phyloP scores from a whole-genome alignment of 2,888 invertebrate genomes.

The Chelonus formosanus region DNA sequence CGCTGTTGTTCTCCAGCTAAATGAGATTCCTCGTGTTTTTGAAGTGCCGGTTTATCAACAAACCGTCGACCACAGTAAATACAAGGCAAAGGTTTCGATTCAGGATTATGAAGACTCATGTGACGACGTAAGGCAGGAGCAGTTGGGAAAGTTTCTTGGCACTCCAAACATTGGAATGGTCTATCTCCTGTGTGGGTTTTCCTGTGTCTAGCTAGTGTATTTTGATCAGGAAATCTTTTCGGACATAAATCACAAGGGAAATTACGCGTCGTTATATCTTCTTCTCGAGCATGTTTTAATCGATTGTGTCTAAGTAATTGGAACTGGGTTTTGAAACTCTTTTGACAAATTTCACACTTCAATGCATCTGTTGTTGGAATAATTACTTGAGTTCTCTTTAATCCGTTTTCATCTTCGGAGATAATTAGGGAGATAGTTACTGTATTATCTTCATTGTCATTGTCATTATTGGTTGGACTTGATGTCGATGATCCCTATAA shows the following conservation, averaged over 20 bases:
- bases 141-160: constrained; percentile 64
- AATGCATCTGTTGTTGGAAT: constrained; percentile 63
- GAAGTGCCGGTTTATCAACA: constrained; percentile 61
- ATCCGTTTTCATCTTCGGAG: constrained; percentile 64
- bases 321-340: constrained; percentile 64
- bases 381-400: constrained; percentile 65
- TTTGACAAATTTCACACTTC: constrained; percentile 67
- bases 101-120: constrained; percentile 62
- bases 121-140: constrained; percentile 64
- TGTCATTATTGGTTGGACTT: constrained; percentile 46
- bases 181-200: constrained; percentile 60
- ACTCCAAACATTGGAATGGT: constrained; percentile 62
- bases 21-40: constrained; percentile 65
- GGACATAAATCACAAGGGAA: constrained; percentile 63
- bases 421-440: constrained; percentile 65
- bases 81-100: constrained; percentile 63
- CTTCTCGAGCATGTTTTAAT: constrained; percentile 62
- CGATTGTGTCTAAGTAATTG: constrained; percentile 62
- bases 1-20: constrained; percentile 58
- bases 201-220: constrained; percentile 60
- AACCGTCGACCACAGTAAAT: constrained; percentile 64
- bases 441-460: constrained; percentile 62
- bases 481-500: constrained; percentile 45
- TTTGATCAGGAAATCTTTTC: constrained; percentile 62
- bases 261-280: constrained; percentile 61